A percentile compares a stretch with the other conserved stretches of the same genome.
phyloP scores from a whole-genome alignment of 1,140 invertebrate species.

The Neotoxoptera formosana region DNA sequence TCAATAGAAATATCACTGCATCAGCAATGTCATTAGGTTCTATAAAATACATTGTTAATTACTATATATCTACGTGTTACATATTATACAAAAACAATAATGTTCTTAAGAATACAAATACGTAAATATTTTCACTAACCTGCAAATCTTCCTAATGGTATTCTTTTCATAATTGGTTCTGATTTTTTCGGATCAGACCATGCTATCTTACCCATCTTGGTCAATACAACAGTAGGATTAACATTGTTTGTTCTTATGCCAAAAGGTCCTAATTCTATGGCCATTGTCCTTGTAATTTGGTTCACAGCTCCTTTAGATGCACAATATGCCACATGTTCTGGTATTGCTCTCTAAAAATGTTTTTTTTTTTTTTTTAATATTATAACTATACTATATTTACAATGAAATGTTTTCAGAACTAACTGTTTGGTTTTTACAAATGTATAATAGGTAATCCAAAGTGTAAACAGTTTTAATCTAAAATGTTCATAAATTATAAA shows the following conservation, averaged over 20 bases:
- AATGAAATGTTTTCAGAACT: not conserved
- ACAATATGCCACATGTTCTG: conserved; percentile 81
- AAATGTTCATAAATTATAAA: not conserved
- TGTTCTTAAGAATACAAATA: not conserved
- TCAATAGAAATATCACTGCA: conserved; percentile 80
- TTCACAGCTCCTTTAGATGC: conserved; percentile 71
- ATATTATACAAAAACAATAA: not conserved
- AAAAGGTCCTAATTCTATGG: conserved; percentile 82
- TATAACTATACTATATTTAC: not conserved
- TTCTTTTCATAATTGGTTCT: conserved; percentile 75
- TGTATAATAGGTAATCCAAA: not conserved
- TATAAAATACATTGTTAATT: conserved; percentile 65
- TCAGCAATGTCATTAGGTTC: conserved; percentile 87
- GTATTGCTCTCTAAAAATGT: conserved; percentile 70
- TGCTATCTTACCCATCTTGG: conserved; percentile 82
- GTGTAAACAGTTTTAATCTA: not conserved
- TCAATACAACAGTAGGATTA: conserved; percentile 92
- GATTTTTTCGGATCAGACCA: conserved; percentile 83
- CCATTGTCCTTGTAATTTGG: conserved; percentile 74
- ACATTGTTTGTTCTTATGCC: conserved; percentile 89
- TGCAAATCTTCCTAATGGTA: conserved; percentile 76
- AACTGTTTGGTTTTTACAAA: not conserved
- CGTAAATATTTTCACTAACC: conserved; percentile 60
- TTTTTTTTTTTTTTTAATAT: too few relatives aligned
- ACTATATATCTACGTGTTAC: not conserved